Base-by-base conservation (phyloP, 2,888 invertebrate species). In the Ashinkailepas kermadecensis region DNA sequence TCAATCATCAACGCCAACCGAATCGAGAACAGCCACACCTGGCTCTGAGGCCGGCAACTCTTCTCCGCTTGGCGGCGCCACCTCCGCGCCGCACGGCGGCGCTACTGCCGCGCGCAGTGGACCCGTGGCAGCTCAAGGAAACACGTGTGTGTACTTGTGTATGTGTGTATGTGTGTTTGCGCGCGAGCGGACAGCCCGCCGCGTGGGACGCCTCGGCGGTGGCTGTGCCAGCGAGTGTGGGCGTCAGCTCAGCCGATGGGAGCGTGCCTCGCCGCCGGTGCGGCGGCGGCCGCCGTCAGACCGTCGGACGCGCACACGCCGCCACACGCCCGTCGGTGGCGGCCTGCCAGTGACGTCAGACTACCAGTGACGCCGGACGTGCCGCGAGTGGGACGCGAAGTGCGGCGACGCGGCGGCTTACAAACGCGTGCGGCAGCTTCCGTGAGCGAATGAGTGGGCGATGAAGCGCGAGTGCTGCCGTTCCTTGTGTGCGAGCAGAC, bases 1-100 rank as follows among this genome's bases (percentile, higher is more conserved):
- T 94, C 93, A 85, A 91, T 96, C 87, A 94, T 96, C 87, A 94
- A 94, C 89, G 92, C 93, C 86, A 93, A 92, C 88, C 95, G 95
- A 90, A 92, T 94, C 87, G 94, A 94, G 88, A 94, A 93, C 88
- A 92, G 92, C 87, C 91, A 95, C 86, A 95, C 94, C 87, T 95
- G 95, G 95, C 92, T 95, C 89, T 95, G 85, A 87, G 59, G 59
- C 0, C 59, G 7, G 59, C 7, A 13, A 11, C 59, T n/a, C n/a
- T 7, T 15, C 13, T 15, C 15, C 70, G 15, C 15, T 10, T 9
- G 70, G 70, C 70, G 70, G 70, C 70, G 54, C 39, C 70, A 70
- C 39, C 70, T 15, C 18, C 18, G 70, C 70, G 70, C 15, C 54
- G 54, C 54, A 12, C 10, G 15, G 15, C 70, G 70, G 70, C 70